Conservation (phyloP, 2,888 invertebrate genomes). For the Drosophila mimica region DNA sequence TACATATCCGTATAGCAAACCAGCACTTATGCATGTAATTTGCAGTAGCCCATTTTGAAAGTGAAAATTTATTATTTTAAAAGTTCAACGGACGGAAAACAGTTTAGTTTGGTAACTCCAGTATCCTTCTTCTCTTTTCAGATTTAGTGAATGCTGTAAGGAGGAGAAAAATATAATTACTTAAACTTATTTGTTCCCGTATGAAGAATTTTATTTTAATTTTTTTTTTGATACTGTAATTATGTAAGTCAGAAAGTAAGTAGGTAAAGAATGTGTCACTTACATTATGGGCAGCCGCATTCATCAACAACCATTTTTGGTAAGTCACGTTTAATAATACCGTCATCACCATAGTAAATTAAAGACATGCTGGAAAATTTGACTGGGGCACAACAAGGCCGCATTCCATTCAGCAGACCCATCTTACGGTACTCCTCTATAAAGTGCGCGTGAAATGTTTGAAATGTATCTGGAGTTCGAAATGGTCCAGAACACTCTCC, state of each 20-base stretch:
- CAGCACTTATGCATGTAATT: neutral
- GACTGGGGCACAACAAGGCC: slow-evolving; percentile 96
- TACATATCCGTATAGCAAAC: neutral
- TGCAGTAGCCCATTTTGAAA: slow-evolving; percentile 2
- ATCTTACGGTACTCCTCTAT: slow-evolving; percentile 94
- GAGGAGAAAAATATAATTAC: neutral
- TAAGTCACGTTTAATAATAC: slow-evolving; percentile 96
- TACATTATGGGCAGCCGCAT: slow-evolving; percentile 94
- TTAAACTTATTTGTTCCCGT: neutral
- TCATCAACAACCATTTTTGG: slow-evolving; percentile 98
- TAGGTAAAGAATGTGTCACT: slow-evolving; percentile 15
- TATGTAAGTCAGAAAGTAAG: neutral
- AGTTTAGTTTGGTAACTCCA: slow-evolving; percentile 18
- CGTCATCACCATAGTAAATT: slow-evolving; percentile 94
- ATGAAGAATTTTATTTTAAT: neutral
- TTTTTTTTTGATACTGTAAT: neutral
- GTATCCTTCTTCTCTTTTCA: slow-evolving; percentile 11
- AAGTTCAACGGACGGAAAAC: slow-evolving; percentile 31
- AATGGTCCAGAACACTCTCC: slow-evolving; percentile 93
- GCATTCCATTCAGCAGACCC: slow-evolving; percentile 90
- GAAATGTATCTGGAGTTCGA: slow-evolving; percentile 92
- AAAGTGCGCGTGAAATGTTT: slow-evolving; percentile 95
- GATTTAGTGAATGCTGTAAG: slow-evolving; percentile 13
- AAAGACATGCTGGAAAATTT: slow-evolving; percentile 96
- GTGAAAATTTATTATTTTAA: slow-evolving; percentile 13